These are phyloP conservation scores for Noctua janthina DNA, from an alignment of 2,888 invertebrate genomes.

Conservation along the genomic window DNA sequence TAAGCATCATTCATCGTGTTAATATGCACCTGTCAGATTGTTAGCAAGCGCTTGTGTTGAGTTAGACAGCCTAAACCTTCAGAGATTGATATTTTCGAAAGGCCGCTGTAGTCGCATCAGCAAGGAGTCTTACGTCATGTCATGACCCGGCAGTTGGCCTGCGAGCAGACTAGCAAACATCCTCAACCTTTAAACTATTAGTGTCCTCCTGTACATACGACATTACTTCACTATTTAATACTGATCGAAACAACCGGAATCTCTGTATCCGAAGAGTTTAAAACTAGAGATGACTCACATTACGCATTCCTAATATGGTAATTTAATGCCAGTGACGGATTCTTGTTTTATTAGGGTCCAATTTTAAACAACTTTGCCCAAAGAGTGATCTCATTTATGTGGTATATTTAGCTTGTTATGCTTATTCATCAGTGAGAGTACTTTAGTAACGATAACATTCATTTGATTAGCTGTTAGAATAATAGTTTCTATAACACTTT, in stretches of 20 bases:
- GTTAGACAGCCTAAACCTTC: conserved; percentile 68
- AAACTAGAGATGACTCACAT: conserved; percentile 80
- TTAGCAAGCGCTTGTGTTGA: conserved; percentile 30
- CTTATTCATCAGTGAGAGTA: conserved; percentile 18
- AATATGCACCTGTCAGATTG: conserved; percentile 41
- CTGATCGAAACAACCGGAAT: conserved; percentile 70
- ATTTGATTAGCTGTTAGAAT: not conserved
- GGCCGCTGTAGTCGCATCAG: conserved; percentile 70
- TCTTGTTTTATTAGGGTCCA: conserved; percentile 66
- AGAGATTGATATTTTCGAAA: conserved; percentile 72
- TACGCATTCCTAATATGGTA: conserved; percentile 69
- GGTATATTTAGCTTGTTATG: conserved; percentile 14
- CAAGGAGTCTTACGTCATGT: conserved; percentile 79
- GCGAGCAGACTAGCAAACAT: conserved; percentile 77
- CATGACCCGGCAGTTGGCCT: conserved; percentile 70
- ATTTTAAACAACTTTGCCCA: conserved; percentile 38
- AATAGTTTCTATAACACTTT: conserved; percentile 14
- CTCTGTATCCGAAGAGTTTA: conserved; percentile 67
- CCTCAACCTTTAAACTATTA: conserved; percentile 87
- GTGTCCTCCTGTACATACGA: conserved; percentile 69
- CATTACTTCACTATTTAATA: conserved; percentile 71
- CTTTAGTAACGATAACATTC: not conserved
- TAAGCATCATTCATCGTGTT: conserved; percentile 32
- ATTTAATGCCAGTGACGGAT: conserved; percentile 61
- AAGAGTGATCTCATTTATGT: conserved; percentile 38